Evolutionary conservation across 2,113 vertebrate species (phyloP), one percentile per base, ranked within the genome.

Genomic region (Miniopterus natalensis): DNA sequence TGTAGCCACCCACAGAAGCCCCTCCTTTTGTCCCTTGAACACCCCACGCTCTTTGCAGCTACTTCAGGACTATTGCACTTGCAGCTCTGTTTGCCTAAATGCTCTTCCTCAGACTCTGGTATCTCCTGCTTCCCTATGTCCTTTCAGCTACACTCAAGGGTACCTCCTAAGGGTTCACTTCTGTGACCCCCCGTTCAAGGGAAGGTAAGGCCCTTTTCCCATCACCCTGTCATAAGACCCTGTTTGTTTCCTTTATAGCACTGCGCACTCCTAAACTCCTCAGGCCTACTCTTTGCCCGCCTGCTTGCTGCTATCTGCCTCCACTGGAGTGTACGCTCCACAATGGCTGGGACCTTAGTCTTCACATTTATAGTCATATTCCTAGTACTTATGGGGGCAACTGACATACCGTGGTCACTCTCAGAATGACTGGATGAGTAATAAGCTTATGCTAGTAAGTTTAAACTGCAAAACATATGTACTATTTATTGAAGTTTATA

Each of bases 391-490:
- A 45, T 18, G 73, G 81, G 36, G 89, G 23, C 27, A 70, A 18
- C 49, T 90, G 42, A 36, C 61, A 45, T 61, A 25, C 59, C 66
- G 36, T 66, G 47, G 45, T 5, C n/a, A 90, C 27, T 84, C 57
- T 53, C 4, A 11, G 17, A 55, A 68, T 57, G 85, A 95, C 12
- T 71, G 15, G 63, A 71, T 87, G n/a, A 95, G 92, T 57, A 89
- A 75, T 36, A 77, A 93, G 15, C 18, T 85, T 57, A 47, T 40
- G 61, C 61, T 88, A 81, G 25, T 81, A 79, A 23, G 42, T 74
- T 95, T 92, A 92, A 96, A 15, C 17, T 81, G 74, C 17, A 90
- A 94, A 95, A 89, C 68, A 63, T 9, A 51, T 55, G 17, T 45
- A 77, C 75, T 65, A 55, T 84, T 59, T 90, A 66, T 55, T 84